phyloP scores from a whole-genome alignment of 2,113 vertebrate genomes.

The Marmota monax region DNA sequence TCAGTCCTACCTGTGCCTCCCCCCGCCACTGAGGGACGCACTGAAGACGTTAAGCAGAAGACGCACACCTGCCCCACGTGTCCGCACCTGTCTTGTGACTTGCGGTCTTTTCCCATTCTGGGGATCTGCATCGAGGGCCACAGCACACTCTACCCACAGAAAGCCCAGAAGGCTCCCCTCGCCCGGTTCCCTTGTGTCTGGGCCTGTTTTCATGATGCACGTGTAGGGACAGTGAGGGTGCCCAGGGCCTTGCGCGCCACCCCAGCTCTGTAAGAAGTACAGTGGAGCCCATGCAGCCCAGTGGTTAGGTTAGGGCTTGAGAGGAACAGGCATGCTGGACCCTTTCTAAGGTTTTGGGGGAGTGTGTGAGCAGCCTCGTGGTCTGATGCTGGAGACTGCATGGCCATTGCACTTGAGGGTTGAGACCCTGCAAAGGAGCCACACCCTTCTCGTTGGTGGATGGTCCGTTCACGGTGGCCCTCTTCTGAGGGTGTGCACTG shows the following conservation, averaged over 20 bases:
- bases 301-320: rapidly evolving
- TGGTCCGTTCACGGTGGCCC: too few species aligned
- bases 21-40: background rate
- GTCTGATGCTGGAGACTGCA: rapidly evolving
- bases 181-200: rapidly evolving
- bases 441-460: too few species aligned
- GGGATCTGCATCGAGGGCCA: background rate
- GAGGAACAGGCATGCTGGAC: background rate
- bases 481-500: too few species aligned
- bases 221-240: rapidly evolving
- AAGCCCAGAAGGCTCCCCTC: background rate
- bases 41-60: background rate
- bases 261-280: background rate
- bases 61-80: background rate
- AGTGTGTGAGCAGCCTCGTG: rapidly evolving
- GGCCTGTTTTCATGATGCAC: background rate
- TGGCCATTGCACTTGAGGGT: too few species aligned
- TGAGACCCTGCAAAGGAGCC: too few species aligned
- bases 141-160: background rate
- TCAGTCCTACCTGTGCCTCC: background rate
- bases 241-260: rapidly evolving
- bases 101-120: background rate
- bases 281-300: too few species aligned
- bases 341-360: rapidly evolving
- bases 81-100: background rate